phyloP scores from a whole-genome alignment of 2,888 invertebrate species.

The Alentia gelatinosa region DNA sequence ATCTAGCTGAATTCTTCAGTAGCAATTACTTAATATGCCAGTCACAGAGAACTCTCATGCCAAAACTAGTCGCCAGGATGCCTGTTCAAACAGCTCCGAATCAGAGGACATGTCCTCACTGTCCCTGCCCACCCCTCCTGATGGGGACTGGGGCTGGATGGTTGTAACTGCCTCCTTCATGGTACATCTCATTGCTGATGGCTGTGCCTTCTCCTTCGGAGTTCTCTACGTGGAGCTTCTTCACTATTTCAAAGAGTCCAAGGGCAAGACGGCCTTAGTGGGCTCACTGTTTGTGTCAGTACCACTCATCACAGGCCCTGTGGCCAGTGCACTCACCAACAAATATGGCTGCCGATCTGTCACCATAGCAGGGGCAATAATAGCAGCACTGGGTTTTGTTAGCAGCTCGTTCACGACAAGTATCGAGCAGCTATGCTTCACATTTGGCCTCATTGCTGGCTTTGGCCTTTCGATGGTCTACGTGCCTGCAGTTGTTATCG shows the following conservation, averaged over 20 bases:
- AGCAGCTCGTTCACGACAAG: slow-evolving; percentile 74
- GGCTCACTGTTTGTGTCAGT: slow-evolving; percentile 95
- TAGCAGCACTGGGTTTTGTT: slow-evolving; percentile 76
- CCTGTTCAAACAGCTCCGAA: neutral
- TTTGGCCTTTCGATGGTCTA: slow-evolving; percentile 79
- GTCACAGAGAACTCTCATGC: slow-evolving; percentile 29
- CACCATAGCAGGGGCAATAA: slow-evolving; percentile 76
- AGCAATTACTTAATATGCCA: slow-evolving; percentile 70
- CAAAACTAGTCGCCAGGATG: neutral
- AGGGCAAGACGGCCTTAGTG: slow-evolving; percentile 88
- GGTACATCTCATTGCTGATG: slow-evolving; percentile 92
- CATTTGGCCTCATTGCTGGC: slow-evolving; percentile 78
- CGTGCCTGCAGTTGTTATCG: slow-evolving; percentile 79
- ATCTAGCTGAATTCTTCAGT: slow-evolving; percentile 73
- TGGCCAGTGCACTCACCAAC: slow-evolving; percentile 77
- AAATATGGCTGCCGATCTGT: slow-evolving; percentile 78
- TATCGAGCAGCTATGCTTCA: slow-evolving; percentile 76
- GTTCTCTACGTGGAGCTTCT: slow-evolving; percentile 87
- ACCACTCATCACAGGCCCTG: slow-evolving; percentile 85
- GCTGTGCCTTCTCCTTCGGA: slow-evolving; percentile 88
- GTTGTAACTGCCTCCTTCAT: slow-evolving; percentile 96
- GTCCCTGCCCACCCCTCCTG: slow-evolving; percentile 77
- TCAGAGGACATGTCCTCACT: neutral
- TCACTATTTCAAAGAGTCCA: slow-evolving; percentile 81
- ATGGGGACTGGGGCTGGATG: slow-evolving; percentile 97